These are phyloP conservation scores for Chlamydotis undulata DNA, from an alignment of 2,113 vertebrate species.

Conservation along the genomic window DNA sequence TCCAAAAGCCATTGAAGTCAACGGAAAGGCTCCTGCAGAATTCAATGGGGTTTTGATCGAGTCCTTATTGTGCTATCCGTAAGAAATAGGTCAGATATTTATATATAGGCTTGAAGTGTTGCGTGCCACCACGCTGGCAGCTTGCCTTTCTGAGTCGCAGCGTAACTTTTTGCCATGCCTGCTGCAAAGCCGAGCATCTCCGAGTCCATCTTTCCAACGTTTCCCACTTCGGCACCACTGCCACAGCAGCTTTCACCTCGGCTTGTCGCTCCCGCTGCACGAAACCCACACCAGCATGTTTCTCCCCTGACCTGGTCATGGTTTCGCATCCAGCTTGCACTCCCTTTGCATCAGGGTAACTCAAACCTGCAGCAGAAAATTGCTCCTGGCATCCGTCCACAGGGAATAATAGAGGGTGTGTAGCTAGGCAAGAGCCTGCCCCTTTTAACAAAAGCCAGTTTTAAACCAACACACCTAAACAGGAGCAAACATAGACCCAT, in stretches of 20 bases:
- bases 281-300: rapidly evolving
- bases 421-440: neutral
- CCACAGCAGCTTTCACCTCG: neutral
- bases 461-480: neutral
- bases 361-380: neutral
- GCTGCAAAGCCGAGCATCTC: neutral
- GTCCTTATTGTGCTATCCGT: conserved; percentile 67
- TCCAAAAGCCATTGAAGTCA: conserved; percentile 62
- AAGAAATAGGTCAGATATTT: conserved; percentile 72
- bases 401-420: neutral
- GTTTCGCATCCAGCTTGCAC: neutral
- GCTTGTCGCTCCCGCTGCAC: neutral
- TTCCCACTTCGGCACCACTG: neutral
- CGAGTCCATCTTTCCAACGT: neutral
- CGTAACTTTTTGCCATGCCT: neutral
- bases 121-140: conserved; percentile 51
- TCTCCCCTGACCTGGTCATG: rapidly evolving
- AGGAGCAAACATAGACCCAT: neutral
- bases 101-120: conserved; percentile 56
- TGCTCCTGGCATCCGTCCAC: neutral
- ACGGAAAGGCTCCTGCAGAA: conserved; percentile 65
- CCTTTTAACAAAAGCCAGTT: too few species aligned
- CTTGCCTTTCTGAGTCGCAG: conserved; percentile 19
- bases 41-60: conserved; percentile 70
- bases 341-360: neutral